Evolutionary conservation across 2,888 invertebrate species (phyloP).

Genomic region (Lasioglossum vierecki): DNA sequence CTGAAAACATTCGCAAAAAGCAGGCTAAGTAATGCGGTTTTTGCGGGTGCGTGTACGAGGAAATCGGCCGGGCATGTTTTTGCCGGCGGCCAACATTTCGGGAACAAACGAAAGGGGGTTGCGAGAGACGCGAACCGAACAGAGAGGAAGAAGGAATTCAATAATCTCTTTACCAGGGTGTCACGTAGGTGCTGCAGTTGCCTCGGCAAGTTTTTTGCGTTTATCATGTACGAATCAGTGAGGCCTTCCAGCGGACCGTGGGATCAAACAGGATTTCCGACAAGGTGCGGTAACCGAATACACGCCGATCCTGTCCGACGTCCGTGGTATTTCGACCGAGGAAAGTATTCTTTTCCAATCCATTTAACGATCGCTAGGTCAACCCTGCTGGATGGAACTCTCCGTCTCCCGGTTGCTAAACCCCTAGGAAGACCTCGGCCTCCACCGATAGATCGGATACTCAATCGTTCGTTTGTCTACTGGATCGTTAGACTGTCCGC

Average conservation of each 20-base stretch:
- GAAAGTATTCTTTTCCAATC: constrained; percentile 57
- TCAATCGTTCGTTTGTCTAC: background rate
- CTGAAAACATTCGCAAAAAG: constrained; percentile 26
- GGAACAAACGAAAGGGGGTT: background rate
- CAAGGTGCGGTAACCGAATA: constrained; percentile 75
- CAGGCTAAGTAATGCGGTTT: constrained; percentile 39
- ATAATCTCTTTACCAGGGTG: constrained; percentile 73
- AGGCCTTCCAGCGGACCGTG: constrained; percentile 68
- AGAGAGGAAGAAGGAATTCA: constrained; percentile 67
- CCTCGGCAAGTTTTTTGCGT: constrained; percentile 71
- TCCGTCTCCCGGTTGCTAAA: background rate
- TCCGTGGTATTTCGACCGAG: constrained; percentile 56
- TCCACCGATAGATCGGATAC: background rate
- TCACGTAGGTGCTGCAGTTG: constrained; percentile 72
- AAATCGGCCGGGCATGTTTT: constrained; percentile 54
- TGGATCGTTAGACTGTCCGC: background rate
- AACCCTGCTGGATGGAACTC: constrained; percentile 8
- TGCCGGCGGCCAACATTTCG: constrained; percentile 41
- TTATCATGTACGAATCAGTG: constrained; percentile 72
- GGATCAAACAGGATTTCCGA: constrained; percentile 76
- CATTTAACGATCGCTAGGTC: constrained; percentile 53
- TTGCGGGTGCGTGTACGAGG: constrained; percentile 54
- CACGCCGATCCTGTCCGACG: constrained; percentile 64
- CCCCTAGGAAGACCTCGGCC: background rate
- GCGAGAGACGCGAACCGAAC: constrained; percentile 2